phyloP scores from a whole-genome alignment of 2,113 vertebrate genomes.

The Siniperca knerii region DNA sequence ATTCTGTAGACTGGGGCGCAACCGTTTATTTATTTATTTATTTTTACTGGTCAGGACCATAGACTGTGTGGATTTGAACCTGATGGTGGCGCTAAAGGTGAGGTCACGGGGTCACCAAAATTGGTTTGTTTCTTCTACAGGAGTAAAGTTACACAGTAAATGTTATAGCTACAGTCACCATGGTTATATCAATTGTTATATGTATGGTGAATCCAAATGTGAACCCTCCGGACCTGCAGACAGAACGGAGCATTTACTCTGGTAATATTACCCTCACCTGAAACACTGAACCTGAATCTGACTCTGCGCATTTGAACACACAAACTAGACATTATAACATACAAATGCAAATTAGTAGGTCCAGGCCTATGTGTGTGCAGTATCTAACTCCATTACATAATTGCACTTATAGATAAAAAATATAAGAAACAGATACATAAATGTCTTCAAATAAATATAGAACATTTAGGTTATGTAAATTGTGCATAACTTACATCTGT shows the following conservation, averaged over 20 bases:
- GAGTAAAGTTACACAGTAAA: neutral
- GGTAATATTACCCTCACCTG: neutral
- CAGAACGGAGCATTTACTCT: neutral
- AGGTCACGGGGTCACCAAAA: neutral
- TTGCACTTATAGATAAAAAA: neutral
- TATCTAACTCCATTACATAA: neutral
- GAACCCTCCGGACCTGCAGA: neutral
- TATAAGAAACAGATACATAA: neutral
- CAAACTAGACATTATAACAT: neutral
- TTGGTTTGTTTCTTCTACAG: neutral
- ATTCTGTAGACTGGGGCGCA: neutral
- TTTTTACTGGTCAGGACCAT: neutral
- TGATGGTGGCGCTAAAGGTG: constrained; percentile 8
- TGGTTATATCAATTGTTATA: neutral
- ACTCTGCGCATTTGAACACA: neutral
- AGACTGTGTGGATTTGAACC: neutral
- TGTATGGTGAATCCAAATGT: too few species aligned
- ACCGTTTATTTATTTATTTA: too few species aligned
- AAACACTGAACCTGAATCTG: neutral
- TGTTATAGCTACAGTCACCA: neutral
- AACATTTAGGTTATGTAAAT: neutral
- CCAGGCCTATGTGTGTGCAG: neutral
- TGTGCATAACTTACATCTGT: neutral
- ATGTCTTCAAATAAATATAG: neutral
- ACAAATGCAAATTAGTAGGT: neutral